phyloP scores from a whole-genome alignment of 2,888 invertebrate genomes.

The Pseudococcus viburni region DNA sequence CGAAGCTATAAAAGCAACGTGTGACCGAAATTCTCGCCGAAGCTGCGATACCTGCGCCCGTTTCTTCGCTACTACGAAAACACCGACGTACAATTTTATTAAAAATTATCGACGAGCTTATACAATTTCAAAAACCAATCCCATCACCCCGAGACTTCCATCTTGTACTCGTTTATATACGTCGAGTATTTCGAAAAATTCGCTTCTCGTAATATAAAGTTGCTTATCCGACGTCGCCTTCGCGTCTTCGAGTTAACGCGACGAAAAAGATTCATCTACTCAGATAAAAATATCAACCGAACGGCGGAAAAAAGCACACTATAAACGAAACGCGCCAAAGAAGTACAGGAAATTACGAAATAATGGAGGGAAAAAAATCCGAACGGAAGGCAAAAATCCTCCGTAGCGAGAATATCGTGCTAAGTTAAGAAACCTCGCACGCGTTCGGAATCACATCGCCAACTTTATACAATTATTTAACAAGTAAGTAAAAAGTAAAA shows the following conservation, averaged over 20 bases:
- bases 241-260: background rate
- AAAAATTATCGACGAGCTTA: conserved; percentile 19
- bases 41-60: background rate
- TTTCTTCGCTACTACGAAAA: background rate
- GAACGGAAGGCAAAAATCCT: background rate
- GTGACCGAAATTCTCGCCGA: background rate
- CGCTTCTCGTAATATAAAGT: background rate
- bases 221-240: background rate
- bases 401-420: background rate
- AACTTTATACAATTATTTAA: conserved; percentile 36
- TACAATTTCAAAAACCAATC: background rate
- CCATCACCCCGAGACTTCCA: background rate
- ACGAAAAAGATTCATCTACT: background rate
- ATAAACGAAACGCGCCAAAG: background rate
- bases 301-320: background rate
- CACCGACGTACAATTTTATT: conserved; percentile 33
- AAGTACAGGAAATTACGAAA: conserved; percentile 35
- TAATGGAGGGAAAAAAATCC: background rate
- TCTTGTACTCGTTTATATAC: background rate
- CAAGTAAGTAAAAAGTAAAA: conserved; percentile 5
- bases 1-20: conserved; percentile 47
- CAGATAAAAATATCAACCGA: conserved; percentile 11
- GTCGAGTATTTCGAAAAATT: background rate
- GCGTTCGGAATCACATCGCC: conserved; percentile 27
- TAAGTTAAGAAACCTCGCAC: conserved; percentile 33